Evolutionary conservation across 2,888 invertebrate species (phyloP).

Genomic region (Aleiodes testaceus): DNA sequence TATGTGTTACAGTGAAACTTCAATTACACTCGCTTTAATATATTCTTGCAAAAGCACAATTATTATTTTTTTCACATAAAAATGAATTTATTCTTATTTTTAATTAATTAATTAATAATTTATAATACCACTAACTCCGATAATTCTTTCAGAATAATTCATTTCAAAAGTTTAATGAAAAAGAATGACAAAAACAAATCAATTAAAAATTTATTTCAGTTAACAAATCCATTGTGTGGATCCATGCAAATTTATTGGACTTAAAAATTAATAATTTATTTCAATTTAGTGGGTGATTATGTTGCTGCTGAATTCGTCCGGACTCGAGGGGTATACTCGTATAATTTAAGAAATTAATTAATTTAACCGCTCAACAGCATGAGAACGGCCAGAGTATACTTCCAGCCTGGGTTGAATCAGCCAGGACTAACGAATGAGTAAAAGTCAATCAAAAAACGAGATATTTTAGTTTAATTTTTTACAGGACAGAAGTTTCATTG

Average conservation of each 20-base stretch:
- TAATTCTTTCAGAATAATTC: not conserved
- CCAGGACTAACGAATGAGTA: slow-evolving; percentile 54
- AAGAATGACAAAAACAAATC: no score
- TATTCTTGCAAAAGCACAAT: not conserved
- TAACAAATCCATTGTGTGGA: no score
- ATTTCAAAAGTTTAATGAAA: not conserved
- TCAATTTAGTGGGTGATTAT: slow-evolving; percentile 34
- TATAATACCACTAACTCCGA: not conserved
- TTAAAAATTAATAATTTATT: slow-evolving; percentile 5
- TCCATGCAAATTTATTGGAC: slow-evolving; percentile 21
- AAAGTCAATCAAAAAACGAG: not conserved
- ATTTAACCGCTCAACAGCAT: slow-evolving; percentile 72
- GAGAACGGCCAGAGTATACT: slow-evolving; percentile 73
- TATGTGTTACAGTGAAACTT: slow-evolving; percentile 71
- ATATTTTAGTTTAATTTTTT: slow-evolving; percentile 45
- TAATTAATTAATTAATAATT: no score
- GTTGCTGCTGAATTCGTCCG: slow-evolving; percentile 67
- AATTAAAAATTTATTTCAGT: no score
- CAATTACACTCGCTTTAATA: slow-evolving; percentile 61
- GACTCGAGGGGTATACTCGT: slow-evolving; percentile 71
- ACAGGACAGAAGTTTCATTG: slow-evolving; percentile 70
- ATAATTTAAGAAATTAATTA: slow-evolving; percentile 51
- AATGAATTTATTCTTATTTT: no score
- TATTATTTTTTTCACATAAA: not conserved
- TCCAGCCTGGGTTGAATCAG: slow-evolving; percentile 70